Evolutionary conservation across 1,140 invertebrate genomes (phyloP).

Genomic region (Piezodorus guildinii): DNA sequence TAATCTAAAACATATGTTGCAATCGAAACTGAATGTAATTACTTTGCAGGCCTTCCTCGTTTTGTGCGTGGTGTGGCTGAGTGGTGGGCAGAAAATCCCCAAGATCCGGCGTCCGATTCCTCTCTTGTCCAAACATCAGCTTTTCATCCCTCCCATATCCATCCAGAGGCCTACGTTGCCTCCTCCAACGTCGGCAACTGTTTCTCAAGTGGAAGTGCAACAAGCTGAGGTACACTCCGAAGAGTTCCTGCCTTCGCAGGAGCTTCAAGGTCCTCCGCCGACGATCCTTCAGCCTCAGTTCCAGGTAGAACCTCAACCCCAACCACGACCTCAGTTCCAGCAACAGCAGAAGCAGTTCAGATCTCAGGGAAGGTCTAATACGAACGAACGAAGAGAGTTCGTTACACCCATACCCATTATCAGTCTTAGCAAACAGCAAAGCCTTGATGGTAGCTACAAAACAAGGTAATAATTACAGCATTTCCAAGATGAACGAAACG

Average conservation of each 20-base stretch:
- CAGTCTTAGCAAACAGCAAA: slow-evolving; percentile 25
- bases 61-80: too few species aligned
- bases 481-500: too few species aligned
- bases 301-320: background rate
- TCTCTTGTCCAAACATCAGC: too few species aligned
- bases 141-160: background rate
- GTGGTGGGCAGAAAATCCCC: too few species aligned
- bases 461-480: slow-evolving; percentile 20
- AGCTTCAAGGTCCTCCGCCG: background rate
- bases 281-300: background rate
- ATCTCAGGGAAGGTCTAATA: background rate
- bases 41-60: too few species aligned
- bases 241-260: background rate
- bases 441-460: slow-evolving; percentile 28
- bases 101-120: too few species aligned
- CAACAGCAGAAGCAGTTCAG: slow-evolving; percentile 6
- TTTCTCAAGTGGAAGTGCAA: background rate
- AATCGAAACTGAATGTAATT: too few species aligned
- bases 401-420: slow-evolving; percentile 26
- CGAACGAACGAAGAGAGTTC: background rate
- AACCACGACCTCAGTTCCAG: background rate
- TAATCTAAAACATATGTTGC: too few species aligned
- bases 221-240: slow-evolving; percentile 3
- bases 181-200: background rate
- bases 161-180: slow-evolving; percentile 2